Conservation (phyloP, 1,140 invertebrate species). For the Drosophila paulistorum region DNA sequence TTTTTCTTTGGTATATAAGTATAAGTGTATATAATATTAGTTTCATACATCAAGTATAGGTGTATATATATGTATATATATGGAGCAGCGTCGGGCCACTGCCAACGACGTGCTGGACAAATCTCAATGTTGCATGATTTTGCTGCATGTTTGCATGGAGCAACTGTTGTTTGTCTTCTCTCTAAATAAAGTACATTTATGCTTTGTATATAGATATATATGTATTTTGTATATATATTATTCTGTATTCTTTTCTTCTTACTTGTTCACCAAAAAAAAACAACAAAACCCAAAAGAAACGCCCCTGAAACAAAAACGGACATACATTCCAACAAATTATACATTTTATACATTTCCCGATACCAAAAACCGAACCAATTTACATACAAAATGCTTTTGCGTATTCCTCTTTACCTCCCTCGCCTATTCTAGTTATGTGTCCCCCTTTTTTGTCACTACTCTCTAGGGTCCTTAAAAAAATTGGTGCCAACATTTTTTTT, state of each 20-base stretch:
- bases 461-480: conserved; percentile 50
- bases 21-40: conserved; percentile 10
- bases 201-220: conserved; percentile 70
- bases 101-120: conserved; percentile 71
- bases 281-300: background rate
- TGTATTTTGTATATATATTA: conserved; percentile 55
- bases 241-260: conserved; percentile 53
- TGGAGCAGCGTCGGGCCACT: conserved; percentile 29
- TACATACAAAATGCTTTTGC: conserved; percentile 67
- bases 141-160: conserved; percentile 46
- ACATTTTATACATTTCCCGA: background rate
- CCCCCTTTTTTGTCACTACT: conserved; percentile 17
- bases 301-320: background rate
- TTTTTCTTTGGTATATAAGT: conserved; percentile 7
- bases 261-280: conserved; percentile 42
- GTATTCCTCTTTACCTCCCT: conserved; percentile 8
- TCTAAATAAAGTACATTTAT: conserved; percentile 68
- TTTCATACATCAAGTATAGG: conserved; percentile 17
- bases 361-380: conserved; percentile 37
- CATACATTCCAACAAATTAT: conserved; percentile 38
- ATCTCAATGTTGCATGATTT: conserved; percentile 79
- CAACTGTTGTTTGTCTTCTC: conserved; percentile 6
- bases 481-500: conserved; percentile 48
- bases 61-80: conserved; percentile 22
- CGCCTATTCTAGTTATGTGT: conserved; percentile 12